phyloP scores from a whole-genome alignment of 1,140 invertebrate species.

The Ceratosolen solmsi region DNA sequence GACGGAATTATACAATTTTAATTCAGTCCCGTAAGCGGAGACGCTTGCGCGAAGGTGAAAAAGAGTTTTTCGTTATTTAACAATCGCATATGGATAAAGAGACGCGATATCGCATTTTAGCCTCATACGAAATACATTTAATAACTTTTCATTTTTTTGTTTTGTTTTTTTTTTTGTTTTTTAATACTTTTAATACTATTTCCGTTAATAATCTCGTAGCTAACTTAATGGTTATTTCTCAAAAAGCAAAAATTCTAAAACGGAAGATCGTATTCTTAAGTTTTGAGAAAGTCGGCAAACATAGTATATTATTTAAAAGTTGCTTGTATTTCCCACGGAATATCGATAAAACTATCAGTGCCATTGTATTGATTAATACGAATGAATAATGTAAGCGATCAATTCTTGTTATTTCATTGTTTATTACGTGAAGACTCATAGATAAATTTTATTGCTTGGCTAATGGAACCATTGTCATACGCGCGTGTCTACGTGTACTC shows the following conservation, averaged over 20 bases:
- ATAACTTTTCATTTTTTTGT: too few species aligned
- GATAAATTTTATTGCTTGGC: slow-evolving; percentile 11
- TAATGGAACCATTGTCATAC: too few species aligned
- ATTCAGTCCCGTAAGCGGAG: slow-evolving; percentile 3
- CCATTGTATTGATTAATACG: background rate
- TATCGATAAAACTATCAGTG: background rate
- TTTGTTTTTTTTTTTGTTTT: background rate
- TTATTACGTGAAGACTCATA: background rate
- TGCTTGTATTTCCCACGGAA: background rate
- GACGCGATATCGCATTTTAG: background rate
- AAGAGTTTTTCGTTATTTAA: background rate
- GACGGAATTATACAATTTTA: slow-evolving; percentile 23
- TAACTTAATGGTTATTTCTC: too few species aligned
- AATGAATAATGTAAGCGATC: background rate
- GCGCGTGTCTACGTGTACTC: too few species aligned
- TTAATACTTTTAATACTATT: too few species aligned
- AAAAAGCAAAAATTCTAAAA: too few species aligned
- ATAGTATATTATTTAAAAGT: background rate
- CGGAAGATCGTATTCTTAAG: too few species aligned
- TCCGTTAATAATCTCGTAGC: too few species aligned
- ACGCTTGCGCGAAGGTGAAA: background rate
- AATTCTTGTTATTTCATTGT: background rate
- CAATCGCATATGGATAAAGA: background rate
- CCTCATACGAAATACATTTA: background rate
- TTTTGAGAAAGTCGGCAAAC: too few species aligned